Evolutionary conservation across 2,888 invertebrate species (phyloP).

Genomic region (Catotricha subobsoleta): DNA sequence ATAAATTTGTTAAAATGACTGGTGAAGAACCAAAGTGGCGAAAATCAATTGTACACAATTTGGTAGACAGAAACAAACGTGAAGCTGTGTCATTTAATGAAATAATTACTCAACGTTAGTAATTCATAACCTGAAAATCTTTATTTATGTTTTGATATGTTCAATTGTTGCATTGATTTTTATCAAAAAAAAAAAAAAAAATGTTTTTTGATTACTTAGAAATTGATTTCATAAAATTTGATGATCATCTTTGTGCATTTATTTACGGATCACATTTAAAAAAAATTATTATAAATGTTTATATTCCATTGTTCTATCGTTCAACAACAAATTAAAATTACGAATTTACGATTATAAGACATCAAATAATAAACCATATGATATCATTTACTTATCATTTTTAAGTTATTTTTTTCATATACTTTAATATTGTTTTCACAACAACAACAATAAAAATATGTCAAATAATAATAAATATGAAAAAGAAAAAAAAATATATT

Average conservation of each 20-base stretch:
- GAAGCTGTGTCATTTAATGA: slow-evolving; percentile 63
- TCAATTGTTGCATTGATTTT: neutral
- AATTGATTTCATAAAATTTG: too few relatives aligned
- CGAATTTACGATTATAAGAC: too few relatives aligned
- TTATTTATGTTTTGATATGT: slow-evolving; percentile 17
- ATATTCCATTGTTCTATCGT: too few relatives aligned
- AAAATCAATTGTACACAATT: slow-evolving; percentile 45
- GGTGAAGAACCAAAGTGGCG: slow-evolving; percentile 41
- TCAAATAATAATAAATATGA: neutral
- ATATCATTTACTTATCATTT: neutral
- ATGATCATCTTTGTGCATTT: too few relatives aligned
- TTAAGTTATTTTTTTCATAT: neutral
- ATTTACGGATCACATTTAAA: too few relatives aligned
- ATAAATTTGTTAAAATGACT: slow-evolving; percentile 20
- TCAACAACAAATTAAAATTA: too few relatives aligned
- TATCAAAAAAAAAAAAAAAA: too few relatives aligned
- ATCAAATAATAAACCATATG: too few relatives aligned
- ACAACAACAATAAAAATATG: neutral
- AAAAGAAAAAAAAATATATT: neutral
- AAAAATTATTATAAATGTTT: too few relatives aligned
- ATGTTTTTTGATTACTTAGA: too few relatives aligned
- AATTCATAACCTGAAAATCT: slow-evolving; percentile 17
- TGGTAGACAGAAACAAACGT: slow-evolving; percentile 54
- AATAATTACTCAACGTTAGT: slow-evolving; percentile 66
- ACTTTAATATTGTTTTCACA: neutral